These are phyloP conservation scores for Leptopilina syphax DNA, from an alignment of 2,888 invertebrate species.

Conservation along the genomic window DNA sequence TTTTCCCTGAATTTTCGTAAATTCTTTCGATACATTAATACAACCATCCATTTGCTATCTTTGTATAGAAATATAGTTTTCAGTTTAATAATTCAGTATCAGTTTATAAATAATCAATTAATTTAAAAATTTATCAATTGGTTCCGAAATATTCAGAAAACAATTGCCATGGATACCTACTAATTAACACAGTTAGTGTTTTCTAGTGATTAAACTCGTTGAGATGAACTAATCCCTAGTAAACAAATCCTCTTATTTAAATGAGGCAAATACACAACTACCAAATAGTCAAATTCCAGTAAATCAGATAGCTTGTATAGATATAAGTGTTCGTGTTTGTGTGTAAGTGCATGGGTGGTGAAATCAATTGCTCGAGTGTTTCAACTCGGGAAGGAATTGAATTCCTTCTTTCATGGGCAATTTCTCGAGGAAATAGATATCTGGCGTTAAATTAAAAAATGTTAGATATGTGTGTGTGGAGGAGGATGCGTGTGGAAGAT, in stretches of 20 bases:
- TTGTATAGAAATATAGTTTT: not conserved
- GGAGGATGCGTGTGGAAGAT: constrained; percentile 13
- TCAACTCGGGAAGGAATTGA: not conserved
- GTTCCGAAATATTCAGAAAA: no score
- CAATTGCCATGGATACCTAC: no score
- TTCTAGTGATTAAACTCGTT: not conserved
- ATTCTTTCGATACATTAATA: no score
- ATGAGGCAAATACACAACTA: not conserved
- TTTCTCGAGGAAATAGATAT: not conserved
- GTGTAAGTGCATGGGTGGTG: no score
- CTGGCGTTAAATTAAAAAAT: not conserved
- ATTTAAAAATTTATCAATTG: no score
- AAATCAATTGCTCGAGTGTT: not conserved
- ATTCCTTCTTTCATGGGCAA: not conserved
- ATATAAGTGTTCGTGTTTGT: not conserved
- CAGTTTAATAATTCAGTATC: not conserved
- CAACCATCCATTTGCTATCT: no score
- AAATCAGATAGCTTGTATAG: not conserved
- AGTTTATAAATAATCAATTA: no score
- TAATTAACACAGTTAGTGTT: constrained; percentile 2
- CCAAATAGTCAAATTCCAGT: not conserved
- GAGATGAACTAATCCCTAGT: not conserved
- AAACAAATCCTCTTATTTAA: constrained; percentile 12
- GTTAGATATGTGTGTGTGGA: not conserved
- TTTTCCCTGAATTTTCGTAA: no score